Percentiles rank a stretch among this genome's conserved stretches.
Conservation (phyloP, 2,888 invertebrate species). For the Phaedon cochleariae region DNA sequence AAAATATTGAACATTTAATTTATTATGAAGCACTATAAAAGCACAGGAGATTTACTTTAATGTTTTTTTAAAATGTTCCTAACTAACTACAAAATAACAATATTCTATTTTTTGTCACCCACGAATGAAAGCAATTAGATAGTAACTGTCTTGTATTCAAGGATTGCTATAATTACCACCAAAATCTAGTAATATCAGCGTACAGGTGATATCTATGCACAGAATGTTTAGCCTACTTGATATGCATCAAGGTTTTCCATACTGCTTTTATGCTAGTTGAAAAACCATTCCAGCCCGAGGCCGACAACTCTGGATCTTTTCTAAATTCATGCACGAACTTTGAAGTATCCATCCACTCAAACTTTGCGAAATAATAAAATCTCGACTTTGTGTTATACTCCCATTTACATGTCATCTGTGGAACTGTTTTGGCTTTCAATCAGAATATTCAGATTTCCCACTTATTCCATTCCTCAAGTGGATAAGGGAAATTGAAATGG, state of each 20-base stretch:
- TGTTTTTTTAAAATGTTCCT: too few relatives aligned
- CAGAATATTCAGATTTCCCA: not conserved
- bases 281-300: not conserved
- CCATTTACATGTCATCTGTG: not conserved
- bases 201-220: not conserved
- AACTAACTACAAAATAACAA: too few relatives aligned
- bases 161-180: too few relatives aligned
- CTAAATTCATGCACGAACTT: not conserved
- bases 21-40: too few relatives aligned
- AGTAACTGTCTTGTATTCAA: too few relatives aligned
- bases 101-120: too few relatives aligned
- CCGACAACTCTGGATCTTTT: not conserved
- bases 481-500: not conserved
- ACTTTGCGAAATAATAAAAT: conserved; percentile 1
- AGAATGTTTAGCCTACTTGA: not conserved
- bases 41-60: too few relatives aligned
- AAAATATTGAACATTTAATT: too few relatives aligned
- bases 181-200: too few relatives aligned
- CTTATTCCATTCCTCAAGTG: too few relatives aligned
- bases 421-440: not conserved
- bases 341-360: not conserved
- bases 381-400: not conserved
- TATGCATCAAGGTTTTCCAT: not conserved
- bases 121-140: too few relatives aligned
- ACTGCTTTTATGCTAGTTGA: not conserved